Base-by-base conservation (phyloP, 1,140 invertebrate species). In the Tetramorium simillimum region DNA sequence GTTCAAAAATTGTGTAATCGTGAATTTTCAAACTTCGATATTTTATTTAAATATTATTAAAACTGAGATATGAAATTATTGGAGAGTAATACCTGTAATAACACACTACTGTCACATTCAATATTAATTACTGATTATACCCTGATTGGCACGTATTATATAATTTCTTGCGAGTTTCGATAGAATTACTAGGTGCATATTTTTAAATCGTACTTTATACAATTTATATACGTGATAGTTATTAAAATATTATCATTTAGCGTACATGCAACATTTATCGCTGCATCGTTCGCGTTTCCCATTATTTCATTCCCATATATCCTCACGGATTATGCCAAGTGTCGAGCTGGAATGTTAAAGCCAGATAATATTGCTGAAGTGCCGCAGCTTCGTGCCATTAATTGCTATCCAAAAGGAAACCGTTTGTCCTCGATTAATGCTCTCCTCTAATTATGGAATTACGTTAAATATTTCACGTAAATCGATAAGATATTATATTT, bases 181-280 rank as follows among this genome's bases (percentile, higher is more conserved):
- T 37, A 53, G 33, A n/a, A 75, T 43, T 6, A 24, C 10, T 24
- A 7, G 18, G 2, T 60, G 33, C 3, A 33, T 3, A 62, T n/a
- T 62, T 62, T 62, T 33, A 62, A 80, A 21, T 4, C 7, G 18
- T 49, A 18, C 2, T 65, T 67, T 37, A 37, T 63, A 9, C n/a
- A 21, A 18, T 10, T 53, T 24, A 37, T 33, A 4, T 78, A 51
- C 14, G 12, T 37, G 1, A 49, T 24, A 37, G 16, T 63, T 49
- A 37, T 85, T 85, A 43, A 76, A 51, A 56, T 78, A 86, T 80
- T 33, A 33, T 86, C 5, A 86, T 86, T 80, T 80, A 56, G 21
- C 40, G 2, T 21, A 12, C 3, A 7, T 49, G 12, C 37, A 46
- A 86, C 53, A n/a, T 63, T 82, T 62, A 69, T 33, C 14, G 46